Conservation (phyloP, 1,140 invertebrate genomes). For the Acyrthosiphon pisum region DNA sequence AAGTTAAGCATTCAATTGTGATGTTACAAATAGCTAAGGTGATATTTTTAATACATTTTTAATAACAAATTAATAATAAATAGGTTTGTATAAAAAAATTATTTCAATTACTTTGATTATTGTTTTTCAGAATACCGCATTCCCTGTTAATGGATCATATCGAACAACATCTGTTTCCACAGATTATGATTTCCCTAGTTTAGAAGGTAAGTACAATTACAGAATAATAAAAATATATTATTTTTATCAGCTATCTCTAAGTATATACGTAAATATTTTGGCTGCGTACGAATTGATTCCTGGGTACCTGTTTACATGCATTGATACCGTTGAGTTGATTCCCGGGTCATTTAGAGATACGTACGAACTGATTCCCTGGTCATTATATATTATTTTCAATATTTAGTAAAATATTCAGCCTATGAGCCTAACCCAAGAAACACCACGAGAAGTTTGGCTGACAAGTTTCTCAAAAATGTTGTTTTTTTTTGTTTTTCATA, state of each 20-base stretch:
- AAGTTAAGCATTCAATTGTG: conserved; percentile 97
- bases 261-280: background rate
- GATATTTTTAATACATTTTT: conserved; percentile 61
- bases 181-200: conserved; percentile 56
- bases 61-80: conserved; percentile 29
- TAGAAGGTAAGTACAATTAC: conserved; percentile 35
- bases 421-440: too few relatives aligned
- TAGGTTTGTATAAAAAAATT: too few relatives aligned
- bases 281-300: too few relatives aligned
- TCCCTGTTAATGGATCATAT: conserved; percentile 85
- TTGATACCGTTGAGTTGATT: too few relatives aligned
- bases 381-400: too few relatives aligned
- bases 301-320: too few relatives aligned
- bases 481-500: too few relatives aligned
- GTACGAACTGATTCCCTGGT: too few relatives aligned
- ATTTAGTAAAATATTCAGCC: too few relatives aligned
- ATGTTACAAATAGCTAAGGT: conserved; percentile 97
- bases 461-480: too few relatives aligned
- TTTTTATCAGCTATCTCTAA: background rate
- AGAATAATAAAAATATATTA: background rate
- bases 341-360: too few relatives aligned
- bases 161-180: conserved; percentile 63
- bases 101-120: background rate
- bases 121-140: conserved; percentile 79
- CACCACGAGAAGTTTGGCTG: too few relatives aligned